phyloP scores from a whole-genome alignment of 2,113 vertebrate species.

The Colius striatus region DNA sequence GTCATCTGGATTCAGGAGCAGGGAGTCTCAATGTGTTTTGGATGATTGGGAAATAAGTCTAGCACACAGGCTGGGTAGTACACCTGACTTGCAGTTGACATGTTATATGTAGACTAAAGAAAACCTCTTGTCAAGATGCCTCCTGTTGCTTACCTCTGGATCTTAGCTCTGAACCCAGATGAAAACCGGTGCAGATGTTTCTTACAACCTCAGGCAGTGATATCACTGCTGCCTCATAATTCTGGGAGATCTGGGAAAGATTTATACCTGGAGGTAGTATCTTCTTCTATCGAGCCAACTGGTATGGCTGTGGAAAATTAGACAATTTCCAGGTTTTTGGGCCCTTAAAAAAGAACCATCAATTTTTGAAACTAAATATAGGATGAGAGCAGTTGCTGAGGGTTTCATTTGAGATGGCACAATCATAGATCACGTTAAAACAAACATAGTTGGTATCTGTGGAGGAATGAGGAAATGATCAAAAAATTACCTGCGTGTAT shows the following conservation, averaged over 20 bases:
- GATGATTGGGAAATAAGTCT: neutral
- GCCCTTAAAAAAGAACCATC: neutral
- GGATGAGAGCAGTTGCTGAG: neutral
- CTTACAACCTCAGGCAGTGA: neutral
- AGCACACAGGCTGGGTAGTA: neutral
- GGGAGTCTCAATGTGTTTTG: neutral
- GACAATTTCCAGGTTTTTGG: neutral
- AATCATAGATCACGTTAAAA: neutral
- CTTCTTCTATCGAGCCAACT: neutral
- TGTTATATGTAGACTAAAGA: neutral
- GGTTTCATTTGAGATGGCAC: neutral
- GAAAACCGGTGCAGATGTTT: neutral
- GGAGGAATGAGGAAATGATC: neutral
- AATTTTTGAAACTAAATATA: neutral
- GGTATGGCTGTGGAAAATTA: neutral
- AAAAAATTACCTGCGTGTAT: neutral
- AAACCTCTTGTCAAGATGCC: neutral
- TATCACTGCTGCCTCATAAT: neutral
- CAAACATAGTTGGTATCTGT: neutral
- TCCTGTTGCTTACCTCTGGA: neutral
- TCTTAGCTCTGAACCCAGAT: neutral
- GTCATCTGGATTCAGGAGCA: neutral
- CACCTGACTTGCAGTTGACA: neutral
- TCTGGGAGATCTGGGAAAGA: neutral
- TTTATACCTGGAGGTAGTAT: neutral